Percentiles rank a stretch among this genome's conserved stretches.
Conservation (phyloP, 2,888 invertebrate species). For the Endotricha flammealis region DNA sequence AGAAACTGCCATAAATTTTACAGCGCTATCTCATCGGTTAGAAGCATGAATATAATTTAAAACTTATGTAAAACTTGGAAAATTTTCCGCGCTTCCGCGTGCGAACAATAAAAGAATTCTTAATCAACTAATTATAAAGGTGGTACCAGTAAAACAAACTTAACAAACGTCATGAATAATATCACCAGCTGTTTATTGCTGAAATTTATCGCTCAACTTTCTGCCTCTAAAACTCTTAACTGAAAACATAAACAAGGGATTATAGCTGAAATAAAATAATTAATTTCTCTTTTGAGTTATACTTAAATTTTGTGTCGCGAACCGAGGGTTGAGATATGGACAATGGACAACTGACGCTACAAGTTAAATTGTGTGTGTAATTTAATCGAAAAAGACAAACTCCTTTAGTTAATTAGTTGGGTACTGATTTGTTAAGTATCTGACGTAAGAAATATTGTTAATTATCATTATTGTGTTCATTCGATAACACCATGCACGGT, state of each 20-base stretch:
- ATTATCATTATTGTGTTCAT: too few relatives aligned
- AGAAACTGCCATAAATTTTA: background rate
- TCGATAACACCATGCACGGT: too few relatives aligned
- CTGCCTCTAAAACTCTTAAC: slow-evolving; percentile 60
- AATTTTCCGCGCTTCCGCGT: slow-evolving; percentile 18
- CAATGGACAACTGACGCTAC: background rate
- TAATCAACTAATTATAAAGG: slow-evolving; percentile 59
- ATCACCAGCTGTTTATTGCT: slow-evolving; percentile 68
- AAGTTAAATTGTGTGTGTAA: background rate
- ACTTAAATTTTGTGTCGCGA: slow-evolving; percentile 8
- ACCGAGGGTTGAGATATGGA: background rate
- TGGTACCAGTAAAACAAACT: slow-evolving; percentile 61
- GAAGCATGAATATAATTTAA: background rate
- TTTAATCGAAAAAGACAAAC: background rate
- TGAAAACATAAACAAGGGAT: slow-evolving; percentile 64
- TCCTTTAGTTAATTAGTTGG: background rate
- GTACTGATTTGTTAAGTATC: background rate
- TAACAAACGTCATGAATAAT: slow-evolving; percentile 67
- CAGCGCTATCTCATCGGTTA: background rate
- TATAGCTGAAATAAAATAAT: slow-evolving; percentile 55
- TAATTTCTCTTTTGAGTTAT: slow-evolving; percentile 38
- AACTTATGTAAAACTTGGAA: background rate
- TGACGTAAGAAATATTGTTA: background rate
- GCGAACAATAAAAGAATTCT: slow-evolving; percentile 42
- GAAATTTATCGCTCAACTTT: slow-evolving; percentile 64